Percentiles rank a stretch among this genome's conserved stretches.
Evolutionary conservation across 2,113 vertebrate species (phyloP).

Genomic region (Leptobrachium ailaonicum): DNA sequence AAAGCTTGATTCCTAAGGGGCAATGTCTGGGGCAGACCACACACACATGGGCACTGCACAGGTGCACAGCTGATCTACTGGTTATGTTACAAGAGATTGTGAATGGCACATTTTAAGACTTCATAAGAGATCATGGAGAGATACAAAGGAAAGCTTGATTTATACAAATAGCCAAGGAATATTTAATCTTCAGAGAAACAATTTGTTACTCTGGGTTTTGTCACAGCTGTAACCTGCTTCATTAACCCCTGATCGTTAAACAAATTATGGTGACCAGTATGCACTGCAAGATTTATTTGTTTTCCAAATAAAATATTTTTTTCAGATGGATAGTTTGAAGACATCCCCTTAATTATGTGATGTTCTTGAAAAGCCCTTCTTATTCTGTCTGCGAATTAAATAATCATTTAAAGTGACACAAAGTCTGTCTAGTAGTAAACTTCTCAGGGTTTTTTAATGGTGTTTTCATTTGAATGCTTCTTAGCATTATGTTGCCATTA

Average conservation of each 20-base stretch:
- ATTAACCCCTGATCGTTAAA: background rate
- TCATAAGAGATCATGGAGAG: constrained; percentile 39
- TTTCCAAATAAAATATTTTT: background rate
- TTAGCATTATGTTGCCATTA: no score
- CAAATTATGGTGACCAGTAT: background rate
- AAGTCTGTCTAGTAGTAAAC: no score
- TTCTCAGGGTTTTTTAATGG: no score
- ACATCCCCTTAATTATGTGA: background rate
- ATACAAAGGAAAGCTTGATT: constrained; percentile 9
- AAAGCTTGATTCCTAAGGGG: background rate
- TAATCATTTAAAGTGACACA: no score
- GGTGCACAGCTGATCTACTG: constrained; percentile 17
- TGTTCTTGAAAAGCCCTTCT: no score
- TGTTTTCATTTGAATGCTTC: no score
- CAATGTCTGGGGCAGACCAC: constrained; percentile 11
- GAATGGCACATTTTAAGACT: constrained; percentile 51
- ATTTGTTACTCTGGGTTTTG: background rate
- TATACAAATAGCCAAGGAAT: background rate
- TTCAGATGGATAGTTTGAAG: background rate
- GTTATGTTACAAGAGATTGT: constrained; percentile 39
- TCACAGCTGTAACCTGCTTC: constrained; percentile 30
- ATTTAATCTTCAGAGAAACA: constrained; percentile 8
- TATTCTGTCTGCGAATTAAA: no score
- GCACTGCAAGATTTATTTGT: background rate
- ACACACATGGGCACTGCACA: constrained; percentile 39